phyloP scores from a whole-genome alignment of 2,888 invertebrate genomes.

The Ochropleura leucogaster region DNA sequence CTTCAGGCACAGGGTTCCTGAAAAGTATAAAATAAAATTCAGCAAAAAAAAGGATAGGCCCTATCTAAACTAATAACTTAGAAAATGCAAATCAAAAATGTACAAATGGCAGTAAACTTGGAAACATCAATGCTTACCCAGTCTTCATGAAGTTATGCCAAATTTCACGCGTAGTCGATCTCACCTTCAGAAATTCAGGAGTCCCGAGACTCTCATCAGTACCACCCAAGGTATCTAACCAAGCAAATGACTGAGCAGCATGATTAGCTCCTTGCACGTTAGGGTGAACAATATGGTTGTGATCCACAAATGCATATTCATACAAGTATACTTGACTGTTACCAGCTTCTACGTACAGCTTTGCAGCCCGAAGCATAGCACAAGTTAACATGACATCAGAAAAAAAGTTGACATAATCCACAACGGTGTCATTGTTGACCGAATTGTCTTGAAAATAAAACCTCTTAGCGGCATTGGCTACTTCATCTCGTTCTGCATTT shows the following conservation, averaged over 20 bases:
- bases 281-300: constrained; percentile 31
- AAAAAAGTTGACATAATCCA: constrained; percentile 70
- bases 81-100: no score
- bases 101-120: no score
- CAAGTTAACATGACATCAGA: constrained; percentile 68
- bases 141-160: constrained; percentile 47
- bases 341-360: constrained; percentile 71
- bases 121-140: no score
- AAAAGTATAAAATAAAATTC: background rate
- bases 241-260: no score
- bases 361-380: constrained; percentile 67
- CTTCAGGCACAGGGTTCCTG: constrained; percentile 46
- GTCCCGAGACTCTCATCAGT: no score
- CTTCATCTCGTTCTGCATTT: constrained; percentile 66
- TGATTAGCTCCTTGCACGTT: no score
- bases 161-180: constrained; percentile 30
- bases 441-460: constrained; percentile 72
- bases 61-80: background rate
- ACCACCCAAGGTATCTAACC: no score
- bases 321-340: constrained; percentile 73
- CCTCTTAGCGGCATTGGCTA: constrained; percentile 68
- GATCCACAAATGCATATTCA: constrained; percentile 71
- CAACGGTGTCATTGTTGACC: constrained; percentile 62
- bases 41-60: no score
- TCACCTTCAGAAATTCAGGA: constrained; percentile 36